Conservation (phyloP, 35 echinoderm and acorn worm species). For the Lytechinus pictus region DNA sequence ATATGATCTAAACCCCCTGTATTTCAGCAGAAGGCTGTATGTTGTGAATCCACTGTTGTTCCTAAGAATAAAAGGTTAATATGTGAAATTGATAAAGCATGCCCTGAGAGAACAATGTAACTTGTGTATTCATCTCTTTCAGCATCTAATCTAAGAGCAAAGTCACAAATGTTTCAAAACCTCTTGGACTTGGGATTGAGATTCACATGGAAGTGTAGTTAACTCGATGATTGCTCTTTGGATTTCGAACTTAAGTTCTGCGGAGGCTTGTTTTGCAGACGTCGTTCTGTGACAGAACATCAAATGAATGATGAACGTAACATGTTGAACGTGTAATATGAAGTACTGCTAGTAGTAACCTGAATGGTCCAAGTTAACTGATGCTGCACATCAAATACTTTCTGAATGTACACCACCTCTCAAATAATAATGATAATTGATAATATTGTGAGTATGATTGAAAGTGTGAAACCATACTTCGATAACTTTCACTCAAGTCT, state of each 20-base stretch:
- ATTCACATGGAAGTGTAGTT: too few relatives aligned
- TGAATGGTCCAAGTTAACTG: not conserved
- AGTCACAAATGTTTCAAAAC: too few relatives aligned
- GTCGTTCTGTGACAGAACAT: not conserved
- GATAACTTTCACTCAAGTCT: not conserved
- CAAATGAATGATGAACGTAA: not conserved
- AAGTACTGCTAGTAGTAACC: not conserved
- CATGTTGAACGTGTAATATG: not conserved
- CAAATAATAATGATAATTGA: not conserved
- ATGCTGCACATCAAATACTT: not conserved
- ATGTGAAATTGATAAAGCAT: not conserved
- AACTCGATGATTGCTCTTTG: too few relatives aligned
- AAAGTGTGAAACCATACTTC: not conserved
- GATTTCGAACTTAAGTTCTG: too few relatives aligned
- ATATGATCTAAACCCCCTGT: too few relatives aligned
- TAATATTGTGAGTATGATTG: not conserved
- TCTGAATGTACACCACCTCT: not conserved
- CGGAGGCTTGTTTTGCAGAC: not conserved
- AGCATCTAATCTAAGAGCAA: not conserved
- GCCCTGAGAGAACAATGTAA: not conserved
- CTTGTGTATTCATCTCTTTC: not conserved
- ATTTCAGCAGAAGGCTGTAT: too few relatives aligned
- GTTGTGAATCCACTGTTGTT: not conserved
- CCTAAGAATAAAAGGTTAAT: not conserved
- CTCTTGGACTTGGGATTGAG: too few relatives aligned